Conservation (phyloP, 2,113 vertebrate genomes). For the Trinectes maculatus region DNA sequence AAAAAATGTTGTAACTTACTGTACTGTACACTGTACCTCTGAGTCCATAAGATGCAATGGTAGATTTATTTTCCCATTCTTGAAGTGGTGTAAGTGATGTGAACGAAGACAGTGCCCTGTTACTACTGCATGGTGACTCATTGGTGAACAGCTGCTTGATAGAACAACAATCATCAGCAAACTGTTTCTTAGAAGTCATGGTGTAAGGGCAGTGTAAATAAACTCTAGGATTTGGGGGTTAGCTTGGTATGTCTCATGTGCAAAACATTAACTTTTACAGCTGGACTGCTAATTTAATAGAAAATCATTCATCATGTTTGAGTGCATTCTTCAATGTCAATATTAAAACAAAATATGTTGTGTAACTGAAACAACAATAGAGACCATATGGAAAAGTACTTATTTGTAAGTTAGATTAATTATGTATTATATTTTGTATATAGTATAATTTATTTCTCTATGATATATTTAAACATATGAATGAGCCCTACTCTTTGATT, state of each 20-base stretch:
- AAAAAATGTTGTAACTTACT: not conserved
- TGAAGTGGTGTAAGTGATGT: not conserved
- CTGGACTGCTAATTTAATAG: not conserved
- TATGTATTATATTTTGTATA: not conserved
- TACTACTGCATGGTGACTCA: no score
- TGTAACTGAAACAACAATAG: not conserved
- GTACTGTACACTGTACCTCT: not conserved
- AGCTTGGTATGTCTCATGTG: not conserved
- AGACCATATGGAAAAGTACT: not conserved
- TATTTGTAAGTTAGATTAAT: not conserved
- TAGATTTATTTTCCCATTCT: not conserved
- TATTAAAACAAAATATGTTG: no score
- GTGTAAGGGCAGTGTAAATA: no score
- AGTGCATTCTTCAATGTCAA: no score
- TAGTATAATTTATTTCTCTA: not conserved
- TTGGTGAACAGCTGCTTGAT: no score
- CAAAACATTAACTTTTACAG: not conserved
- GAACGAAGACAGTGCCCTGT: no score
- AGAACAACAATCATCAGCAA: no score
- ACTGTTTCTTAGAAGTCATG: no score
- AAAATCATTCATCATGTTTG: no score
- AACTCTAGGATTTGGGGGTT: not conserved
- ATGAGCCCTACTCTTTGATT: not conserved
- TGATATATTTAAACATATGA: not conserved
- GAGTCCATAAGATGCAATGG: no score